phyloP scores from a whole-genome alignment of 1,140 invertebrate species.

The Zaprionus tsacasi region DNA sequence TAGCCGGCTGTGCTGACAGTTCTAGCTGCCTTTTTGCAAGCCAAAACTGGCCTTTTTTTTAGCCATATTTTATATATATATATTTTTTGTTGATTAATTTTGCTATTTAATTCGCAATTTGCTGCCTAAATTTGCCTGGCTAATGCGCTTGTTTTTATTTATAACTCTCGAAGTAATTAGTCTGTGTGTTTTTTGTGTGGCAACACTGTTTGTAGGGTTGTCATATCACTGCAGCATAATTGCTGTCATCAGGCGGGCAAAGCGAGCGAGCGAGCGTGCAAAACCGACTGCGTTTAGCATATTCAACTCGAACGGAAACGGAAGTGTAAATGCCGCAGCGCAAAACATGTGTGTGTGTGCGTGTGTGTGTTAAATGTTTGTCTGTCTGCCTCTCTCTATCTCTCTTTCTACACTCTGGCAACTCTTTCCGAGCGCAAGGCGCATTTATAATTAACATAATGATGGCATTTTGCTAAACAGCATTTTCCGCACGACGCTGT shows the following conservation, averaged over 20 bases:
- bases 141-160: background rate
- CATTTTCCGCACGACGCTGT: slow-evolving; percentile 66
- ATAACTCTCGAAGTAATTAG: background rate
- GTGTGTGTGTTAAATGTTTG: slow-evolving; percentile 50
- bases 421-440: slow-evolving; percentile 56
- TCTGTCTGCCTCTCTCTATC: slow-evolving; percentile 25
- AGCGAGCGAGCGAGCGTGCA: slow-evolving; percentile 46
- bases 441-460: slow-evolving; percentile 83
- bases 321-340: slow-evolving; percentile 76
- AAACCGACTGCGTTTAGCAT: slow-evolving; percentile 73
- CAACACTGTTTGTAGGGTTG: slow-evolving; percentile 35
- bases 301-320: slow-evolving; percentile 71
- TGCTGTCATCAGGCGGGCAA: slow-evolving; percentile 67
- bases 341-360: slow-evolving; percentile 22
- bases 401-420: background rate
- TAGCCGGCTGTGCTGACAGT: background rate
- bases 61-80: background rate
- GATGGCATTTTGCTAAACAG: slow-evolving; percentile 82
- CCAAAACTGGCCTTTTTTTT: background rate
- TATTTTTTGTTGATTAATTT: background rate
- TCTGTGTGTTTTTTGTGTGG: background rate
- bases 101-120: slow-evolving; percentile 4
- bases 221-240: slow-evolving; percentile 74
- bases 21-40: background rate
- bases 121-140: background rate